Base-by-base conservation (phyloP, 2,113 vertebrate genomes). In the Nicator chloris region DNA sequence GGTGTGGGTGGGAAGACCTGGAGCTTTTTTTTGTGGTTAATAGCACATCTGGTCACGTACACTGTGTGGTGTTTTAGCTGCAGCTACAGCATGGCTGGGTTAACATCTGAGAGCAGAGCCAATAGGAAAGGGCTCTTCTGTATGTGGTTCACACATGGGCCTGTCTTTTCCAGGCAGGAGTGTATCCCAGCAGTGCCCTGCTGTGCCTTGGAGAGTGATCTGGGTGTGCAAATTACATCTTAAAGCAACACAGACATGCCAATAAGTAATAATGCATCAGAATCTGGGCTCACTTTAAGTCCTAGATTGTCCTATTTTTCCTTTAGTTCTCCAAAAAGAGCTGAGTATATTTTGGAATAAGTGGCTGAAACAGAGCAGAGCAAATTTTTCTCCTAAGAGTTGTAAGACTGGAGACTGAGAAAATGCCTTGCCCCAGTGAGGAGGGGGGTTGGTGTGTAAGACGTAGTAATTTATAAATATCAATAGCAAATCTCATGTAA, bases 1-100 rank as follows among this genome's bases (percentile, higher is more conserved):
- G 72, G 63, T 50, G 79, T 95, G 86, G 78, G 93, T 88, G 95
- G 93, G 61, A 93, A 69, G 80, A 92, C 23, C 33, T 85, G 88
- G 57, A 91, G 69, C 40, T 88, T 61, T 90, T 75, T 83, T 65
- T 78, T 54, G 18, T 42, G 56, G 68, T 83, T 84, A 79, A 51
- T 64, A 76, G 56, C 51, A 31, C 69, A 81, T 68, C 73, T 89
- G 86, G n/a, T 91, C 92, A 90, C 40, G 40, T 95, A 92, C 70
- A 70, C 71, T 44, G 44, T 0, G 1, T 77, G 63, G 17, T 60
- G 59, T 39, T 64, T 82, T 49, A 53, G 33, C n/a, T 90, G 65
- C 65, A 82, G 57, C 82, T 40, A 7, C 66, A 23, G 83, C 33
- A 3, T 7, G 30, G 22, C 63, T 61, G 59, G n/a, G 26, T 65